phyloP scores from a whole-genome alignment of 1,140 invertebrate genomes.

The Gonioctena quinquepunctata region DNA sequence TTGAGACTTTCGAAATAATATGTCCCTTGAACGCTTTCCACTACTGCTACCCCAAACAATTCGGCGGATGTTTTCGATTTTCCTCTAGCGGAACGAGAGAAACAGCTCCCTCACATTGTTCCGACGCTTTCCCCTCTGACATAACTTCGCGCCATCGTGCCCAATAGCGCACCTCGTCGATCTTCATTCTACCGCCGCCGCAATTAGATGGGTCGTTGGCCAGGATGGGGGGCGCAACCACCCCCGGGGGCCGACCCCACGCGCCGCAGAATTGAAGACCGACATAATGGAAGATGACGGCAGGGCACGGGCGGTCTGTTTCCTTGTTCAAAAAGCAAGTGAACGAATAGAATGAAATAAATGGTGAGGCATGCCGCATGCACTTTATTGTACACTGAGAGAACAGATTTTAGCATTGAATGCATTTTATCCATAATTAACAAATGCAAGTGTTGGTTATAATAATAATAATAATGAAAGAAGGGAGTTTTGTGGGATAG shows the following conservation, averaged over 20 bases:
- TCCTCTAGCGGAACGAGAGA: constrained; percentile 17
- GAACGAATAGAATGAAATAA: constrained; percentile 11
- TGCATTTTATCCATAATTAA: no score
- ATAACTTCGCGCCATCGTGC: constrained; percentile 34
- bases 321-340: constrained; percentile 36
- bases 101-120: constrained; percentile 19
- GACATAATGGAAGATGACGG: constrained; percentile 44
- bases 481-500: no score
- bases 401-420: no score
- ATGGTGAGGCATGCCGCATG: no score
- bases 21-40: no score
- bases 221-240: constrained; percentile 44
- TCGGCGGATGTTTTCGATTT: constrained; percentile 1
- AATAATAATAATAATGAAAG: no score
- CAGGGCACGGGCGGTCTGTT: constrained; percentile 30
- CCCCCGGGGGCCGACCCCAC: constrained; percentile 27
- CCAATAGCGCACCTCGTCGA: constrained; percentile 46
- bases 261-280: constrained; percentile 35
- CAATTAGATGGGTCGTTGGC: constrained; percentile 68
- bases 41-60: neutral
- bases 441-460: no score
- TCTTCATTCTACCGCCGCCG: constrained; percentile 61
- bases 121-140: constrained; percentile 18
- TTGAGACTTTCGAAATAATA: no score
- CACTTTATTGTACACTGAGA: no score